These are phyloP conservation scores for Vanessa atalanta DNA, from an alignment of 1,140 invertebrate species.

Conservation along the genomic window DNA sequence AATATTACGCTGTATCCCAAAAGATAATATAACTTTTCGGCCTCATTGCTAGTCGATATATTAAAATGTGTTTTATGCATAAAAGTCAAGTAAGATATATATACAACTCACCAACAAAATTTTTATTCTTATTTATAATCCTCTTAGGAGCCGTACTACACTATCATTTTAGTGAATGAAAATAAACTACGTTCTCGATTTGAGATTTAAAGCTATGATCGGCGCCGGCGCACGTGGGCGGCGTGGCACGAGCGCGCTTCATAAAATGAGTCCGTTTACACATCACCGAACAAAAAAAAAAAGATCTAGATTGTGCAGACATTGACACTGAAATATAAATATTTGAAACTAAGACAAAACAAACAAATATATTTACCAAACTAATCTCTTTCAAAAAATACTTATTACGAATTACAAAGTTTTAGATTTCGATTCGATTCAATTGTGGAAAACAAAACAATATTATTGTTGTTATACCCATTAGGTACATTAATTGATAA, in stretches of 20 bases:
- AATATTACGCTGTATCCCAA: too few relatives aligned
- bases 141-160: constrained; percentile 15
- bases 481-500: too few relatives aligned
- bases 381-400: too few relatives aligned
- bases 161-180: constrained; percentile 37
- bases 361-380: neutral
- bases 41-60: too few relatives aligned
- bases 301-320: neutral
- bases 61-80: too few relatives aligned
- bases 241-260: constrained; percentile 25
- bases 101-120: neutral
- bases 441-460: too few relatives aligned
- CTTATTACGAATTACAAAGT: too few relatives aligned
- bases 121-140: constrained; percentile 9
- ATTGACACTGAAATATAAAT: neutral
- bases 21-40: too few relatives aligned
- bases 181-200: constrained; percentile 39
- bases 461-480: too few relatives aligned
- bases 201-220: constrained; percentile 33
- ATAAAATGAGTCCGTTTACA: constrained; percentile 13
- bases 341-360: neutral
- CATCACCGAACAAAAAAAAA: constrained; percentile 3
- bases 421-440: too few relatives aligned
- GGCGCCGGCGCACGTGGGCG: constrained; percentile 41
- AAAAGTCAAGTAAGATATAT: neutral